A percentile compares a stretch with the other conserved stretches of the same genome.
phyloP scores from a whole-genome alignment of 2,888 invertebrate genomes.

The Cephus pulcher region DNA sequence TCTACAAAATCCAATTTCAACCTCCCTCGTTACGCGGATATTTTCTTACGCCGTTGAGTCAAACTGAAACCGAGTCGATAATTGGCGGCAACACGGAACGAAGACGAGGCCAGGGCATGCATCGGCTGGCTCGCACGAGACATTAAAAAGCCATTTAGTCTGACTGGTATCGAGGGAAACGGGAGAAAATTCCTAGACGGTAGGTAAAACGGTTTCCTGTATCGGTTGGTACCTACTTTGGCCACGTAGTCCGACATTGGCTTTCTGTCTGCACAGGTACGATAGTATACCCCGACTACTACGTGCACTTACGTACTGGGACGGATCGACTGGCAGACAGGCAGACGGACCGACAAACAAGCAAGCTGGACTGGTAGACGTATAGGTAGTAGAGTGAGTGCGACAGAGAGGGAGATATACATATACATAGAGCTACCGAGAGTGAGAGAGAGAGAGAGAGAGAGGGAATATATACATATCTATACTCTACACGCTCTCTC shows the following conservation, averaged over 20 bases:
- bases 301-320: neutral
- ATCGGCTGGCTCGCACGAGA: constrained; percentile 13
- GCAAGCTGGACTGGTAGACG: neutral
- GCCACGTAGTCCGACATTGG: neutral
- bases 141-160: constrained; percentile 30
- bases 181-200: neutral
- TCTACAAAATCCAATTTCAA: neutral
- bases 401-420: neutral
- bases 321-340: neutral
- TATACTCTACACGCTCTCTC: neutral
- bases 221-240: neutral
- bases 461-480: neutral
- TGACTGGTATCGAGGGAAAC: constrained; percentile 11
- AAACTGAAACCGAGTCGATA: neutral
- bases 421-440: too few species aligned
- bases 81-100: constrained; percentile 22
- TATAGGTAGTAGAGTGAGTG: neutral
- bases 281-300: neutral
- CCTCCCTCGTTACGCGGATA: neutral
- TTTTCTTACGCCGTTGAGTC: neutral
- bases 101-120: neutral
- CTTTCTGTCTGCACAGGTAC: neutral
- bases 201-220: neutral
- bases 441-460: too few species aligned
- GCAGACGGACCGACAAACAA: neutral